Evolutionary conservation across 2,888 invertebrate genomes (phyloP).

Genomic region (Branchellion lobata): DNA sequence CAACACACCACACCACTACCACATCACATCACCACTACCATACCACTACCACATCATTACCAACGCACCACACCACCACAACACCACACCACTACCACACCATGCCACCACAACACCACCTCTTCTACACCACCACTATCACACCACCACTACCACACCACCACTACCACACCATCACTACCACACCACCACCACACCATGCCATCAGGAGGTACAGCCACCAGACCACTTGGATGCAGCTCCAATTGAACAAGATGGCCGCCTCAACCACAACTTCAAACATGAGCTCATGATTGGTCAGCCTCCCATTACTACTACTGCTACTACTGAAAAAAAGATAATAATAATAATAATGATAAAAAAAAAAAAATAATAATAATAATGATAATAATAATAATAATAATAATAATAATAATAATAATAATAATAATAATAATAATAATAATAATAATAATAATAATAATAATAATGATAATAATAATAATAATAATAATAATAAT

Average conservation of each 20-base stretch:
- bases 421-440: neutral
- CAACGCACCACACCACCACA: too few species aligned
- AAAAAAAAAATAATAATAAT: neutral
- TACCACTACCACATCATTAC: slow-evolving; percentile 2
- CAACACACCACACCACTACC: neutral
- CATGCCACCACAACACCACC: too few species aligned
- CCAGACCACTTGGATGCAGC: slow-evolving; percentile 64
- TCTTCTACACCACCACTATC: neutral
- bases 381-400: neutral
- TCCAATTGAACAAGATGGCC: slow-evolving; percentile 64
- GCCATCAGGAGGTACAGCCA: slow-evolving; percentile 55
- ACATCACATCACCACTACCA: neutral
- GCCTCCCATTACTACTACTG: neutral
- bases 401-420: neutral
- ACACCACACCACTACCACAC: too few species aligned
- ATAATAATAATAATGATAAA: neutral
- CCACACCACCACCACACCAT: neutral
- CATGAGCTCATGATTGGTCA: slow-evolving; percentile 58
- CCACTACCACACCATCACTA: neutral
- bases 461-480: neutral
- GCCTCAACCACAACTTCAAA: slow-evolving; percentile 63
- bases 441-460: neutral
- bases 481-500: neutral
- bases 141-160: neutral
- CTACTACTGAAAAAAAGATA: neutral